Evolutionary conservation across 1,140 invertebrate species (phyloP), one percentile per base, ranked within the genome.

Genomic region (Cepaea nemoralis): DNA sequence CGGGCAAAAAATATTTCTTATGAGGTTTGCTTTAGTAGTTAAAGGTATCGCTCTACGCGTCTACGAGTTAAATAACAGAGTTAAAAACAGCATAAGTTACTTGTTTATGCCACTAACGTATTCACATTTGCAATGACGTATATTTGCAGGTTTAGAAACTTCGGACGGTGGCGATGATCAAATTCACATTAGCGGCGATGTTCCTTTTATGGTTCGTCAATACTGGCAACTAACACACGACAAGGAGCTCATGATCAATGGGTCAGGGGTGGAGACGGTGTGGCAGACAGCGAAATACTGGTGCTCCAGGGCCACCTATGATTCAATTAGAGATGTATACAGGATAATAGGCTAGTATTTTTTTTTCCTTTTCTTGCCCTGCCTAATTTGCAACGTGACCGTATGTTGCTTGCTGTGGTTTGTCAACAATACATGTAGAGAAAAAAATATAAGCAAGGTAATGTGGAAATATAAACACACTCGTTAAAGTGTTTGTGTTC

Each of bases 161-260:
- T 33, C 8, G 16, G 16, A 8, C 3, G 86, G 82, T 82, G 85
- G 85, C 8, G 74, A 85, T 2, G 86, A 89, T 66, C 89, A 92
- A 80, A 70, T 88, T 19, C 92, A 93, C 78, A 88, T 92, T 33
- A 92, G 89, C 33, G 91, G 89, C 19, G 92, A 93, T 81, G 89
- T 92, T 80, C 84, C 90, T 0, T 88, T 91, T 40, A 91, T 92
- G 27, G 86, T 92, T 39, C 83, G 89, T 35, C 92, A 92, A 74
- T 92, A 91, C 79, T 83, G 92, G 0, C 86, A 85, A 69, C 85
- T 87, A 69, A 89, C 89, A 16, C 78, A 84, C 48, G 88, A 91
- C 79, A 83, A 70, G 12, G 35, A 83, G n/a, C 85, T 90, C 33
- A 45, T 91, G n/a, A 48, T 75, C 14, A 22, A 84, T 24, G 87